A percentile compares a stretch with the other conserved stretches of the same genome.
phyloP scores from a whole-genome alignment of 2,113 vertebrate species.

The Emydura subglobosa region DNA sequence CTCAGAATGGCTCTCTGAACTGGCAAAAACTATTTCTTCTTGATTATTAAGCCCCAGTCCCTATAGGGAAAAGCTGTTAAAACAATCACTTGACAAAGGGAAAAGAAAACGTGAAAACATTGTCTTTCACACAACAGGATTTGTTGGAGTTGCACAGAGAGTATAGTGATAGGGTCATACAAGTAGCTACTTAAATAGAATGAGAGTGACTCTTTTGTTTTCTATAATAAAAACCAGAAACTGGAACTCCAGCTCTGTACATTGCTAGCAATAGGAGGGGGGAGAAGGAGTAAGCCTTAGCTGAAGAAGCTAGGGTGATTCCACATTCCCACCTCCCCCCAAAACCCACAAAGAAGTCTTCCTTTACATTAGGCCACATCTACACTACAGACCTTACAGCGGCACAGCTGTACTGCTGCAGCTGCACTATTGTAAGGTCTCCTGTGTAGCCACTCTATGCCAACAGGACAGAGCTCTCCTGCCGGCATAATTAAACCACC shows the following conservation, averaged over 20 bases:
- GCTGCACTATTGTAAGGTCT: no score
- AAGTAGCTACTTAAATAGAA: background rate
- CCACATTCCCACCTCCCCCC: background rate
- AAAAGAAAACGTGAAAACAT: background rate
- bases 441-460: no score
- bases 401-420: no score
- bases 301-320: background rate
- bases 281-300: background rate
- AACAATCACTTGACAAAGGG: background rate
- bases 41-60: background rate
- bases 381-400: no score
- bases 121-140: background rate
- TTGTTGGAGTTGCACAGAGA: background rate
- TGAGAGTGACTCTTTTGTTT: background rate
- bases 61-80: background rate
- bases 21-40: background rate
- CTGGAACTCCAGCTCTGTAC: background rate
- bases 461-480: no score
- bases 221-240: background rate
- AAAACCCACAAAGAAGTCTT: background rate
- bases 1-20: background rate
- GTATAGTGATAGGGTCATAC: no score
- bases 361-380: background rate
- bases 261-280: background rate
- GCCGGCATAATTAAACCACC: no score